A percentile compares a stretch with the other conserved stretches of the same genome.
phyloP scores from a whole-genome alignment of 1,140 invertebrate genomes.

The Glossosoma conforme region DNA sequence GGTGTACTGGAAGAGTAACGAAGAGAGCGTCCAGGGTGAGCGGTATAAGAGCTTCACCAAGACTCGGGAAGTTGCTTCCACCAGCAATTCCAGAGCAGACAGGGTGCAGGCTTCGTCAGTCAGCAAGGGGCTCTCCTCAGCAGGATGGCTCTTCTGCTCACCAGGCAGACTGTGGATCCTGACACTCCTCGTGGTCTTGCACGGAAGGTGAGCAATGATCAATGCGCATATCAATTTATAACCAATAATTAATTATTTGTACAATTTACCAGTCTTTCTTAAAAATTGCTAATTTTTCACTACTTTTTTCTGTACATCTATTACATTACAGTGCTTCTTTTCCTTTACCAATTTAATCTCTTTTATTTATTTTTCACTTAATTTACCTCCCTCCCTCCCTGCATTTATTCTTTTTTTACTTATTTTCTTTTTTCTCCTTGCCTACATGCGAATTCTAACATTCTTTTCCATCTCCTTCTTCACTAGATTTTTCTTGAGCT shows the following conservation, averaged over 20 bases:
- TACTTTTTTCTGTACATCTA: too few species aligned
- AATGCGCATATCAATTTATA: too few species aligned
- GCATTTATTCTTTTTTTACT: too few species aligned
- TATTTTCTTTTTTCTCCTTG: too few species aligned
- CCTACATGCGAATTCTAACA: too few species aligned
- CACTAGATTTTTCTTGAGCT: too few species aligned
- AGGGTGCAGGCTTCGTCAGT: constrained; percentile 44
- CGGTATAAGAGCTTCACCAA: constrained; percentile 43
- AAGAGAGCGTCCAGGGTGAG: constrained; percentile 72
- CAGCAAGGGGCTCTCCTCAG: constrained; percentile 33
- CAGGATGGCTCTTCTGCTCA: constrained; percentile 23
- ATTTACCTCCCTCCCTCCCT: too few species aligned
- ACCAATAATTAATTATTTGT: background rate
- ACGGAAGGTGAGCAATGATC: constrained; percentile 28
- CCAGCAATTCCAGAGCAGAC: constrained; percentile 44
- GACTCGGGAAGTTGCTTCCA: constrained; percentile 40
- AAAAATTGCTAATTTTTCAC: too few species aligned
- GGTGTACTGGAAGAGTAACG: constrained; percentile 76
- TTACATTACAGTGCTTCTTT: too few species aligned
- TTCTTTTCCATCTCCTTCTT: too few species aligned
- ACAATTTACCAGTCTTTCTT: background rate
- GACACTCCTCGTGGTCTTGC: constrained; percentile 19
- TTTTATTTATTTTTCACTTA: too few species aligned
- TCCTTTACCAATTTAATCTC: too few species aligned
- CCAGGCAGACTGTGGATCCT: constrained; percentile 24